Base-by-base conservation (phyloP, 1,140 invertebrate species). In the Pseudachorutes palmiensis region DNA sequence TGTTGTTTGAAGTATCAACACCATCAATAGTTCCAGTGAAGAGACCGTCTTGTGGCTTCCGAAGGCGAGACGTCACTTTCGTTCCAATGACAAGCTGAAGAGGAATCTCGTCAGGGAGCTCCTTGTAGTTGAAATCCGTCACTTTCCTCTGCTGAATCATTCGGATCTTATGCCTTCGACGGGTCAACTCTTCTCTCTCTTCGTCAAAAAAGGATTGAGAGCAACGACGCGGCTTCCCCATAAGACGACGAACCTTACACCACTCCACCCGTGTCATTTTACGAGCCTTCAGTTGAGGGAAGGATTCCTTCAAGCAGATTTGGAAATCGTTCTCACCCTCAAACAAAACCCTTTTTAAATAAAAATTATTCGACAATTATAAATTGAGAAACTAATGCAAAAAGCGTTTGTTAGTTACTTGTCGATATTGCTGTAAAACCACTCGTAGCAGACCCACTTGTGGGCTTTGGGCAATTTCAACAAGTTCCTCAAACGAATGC, bases 371-470 rank as follows among this genome's bases (percentile, higher is more conserved):
- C 63, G 26, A n/a, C 57, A 2, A 24, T n/a, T 5, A 5, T 48
- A 69, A 72, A 64, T 74, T 64, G n/a, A 63, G 41, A 59, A 65
- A 51, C 65, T 19, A 60, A 22, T 28, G 51, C 29, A 70, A 45
- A 26, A 30, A 19, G n/a, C 26, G 48, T 66, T 59, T 60, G 30
- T 64, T 72, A 81, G 83, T 78, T 81, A 87, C 85, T 85, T 84
- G 78, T 98, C 95, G 73, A 98, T 89, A 76, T 97, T 97, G 74
- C 94, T 98, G 78, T 98, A 99, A 81, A 99, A 99, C 88, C 94
- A 98, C 78, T 99, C 97, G 80, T 94, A 97, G 77, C 93, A 97
- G 1, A 98, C 94, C 94, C 94, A 99, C 81, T 95, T 96, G 78
- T 98, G 95, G 26, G 96, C 96, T 82, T 98, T 98, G 0, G 97